Conservation (phyloP, 1,140 invertebrate species). For the Drosophila varians region DNA sequence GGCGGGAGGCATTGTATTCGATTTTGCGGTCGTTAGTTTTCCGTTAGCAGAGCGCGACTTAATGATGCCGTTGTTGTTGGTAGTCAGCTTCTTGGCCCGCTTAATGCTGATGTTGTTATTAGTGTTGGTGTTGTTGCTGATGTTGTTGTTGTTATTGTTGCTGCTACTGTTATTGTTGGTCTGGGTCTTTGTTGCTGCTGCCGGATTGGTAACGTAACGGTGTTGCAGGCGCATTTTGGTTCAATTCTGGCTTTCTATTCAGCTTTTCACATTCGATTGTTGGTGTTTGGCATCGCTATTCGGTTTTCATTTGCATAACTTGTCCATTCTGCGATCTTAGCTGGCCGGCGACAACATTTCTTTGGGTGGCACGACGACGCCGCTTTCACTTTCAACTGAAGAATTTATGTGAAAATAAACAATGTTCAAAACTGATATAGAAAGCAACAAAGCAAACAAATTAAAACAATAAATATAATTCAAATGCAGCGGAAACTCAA, state of each 20-base stretch:
- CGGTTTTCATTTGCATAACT: constrained; percentile 34
- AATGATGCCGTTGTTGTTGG: constrained; percentile 47
- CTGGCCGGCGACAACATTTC: constrained; percentile 49
- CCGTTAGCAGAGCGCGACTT: constrained; percentile 15
- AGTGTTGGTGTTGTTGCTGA: constrained; percentile 23
- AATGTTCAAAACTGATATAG: constrained; percentile 53
- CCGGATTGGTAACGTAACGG: constrained; percentile 45
- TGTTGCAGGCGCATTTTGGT: constrained; percentile 71
- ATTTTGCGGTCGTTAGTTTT: constrained; percentile 23
- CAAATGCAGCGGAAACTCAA: constrained; percentile 15
- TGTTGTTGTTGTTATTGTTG: constrained; percentile 21
- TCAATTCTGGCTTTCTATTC: constrained; percentile 3
- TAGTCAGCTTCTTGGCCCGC: constrained; percentile 56
- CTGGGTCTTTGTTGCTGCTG: constrained; percentile 31
- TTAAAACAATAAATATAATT: constrained; percentile 36
- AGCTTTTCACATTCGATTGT: constrained; percentile 9
- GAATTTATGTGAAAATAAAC: constrained; percentile 67
- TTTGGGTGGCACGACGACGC: constrained; percentile 16
- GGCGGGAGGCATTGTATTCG: constrained; percentile 38
- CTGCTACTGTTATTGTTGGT: constrained; percentile 25
- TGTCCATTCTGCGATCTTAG: constrained; percentile 27
- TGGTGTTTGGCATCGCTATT: not conserved
- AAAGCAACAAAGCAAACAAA: constrained; percentile 36
- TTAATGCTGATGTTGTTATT: constrained; percentile 41
- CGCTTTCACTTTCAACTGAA: constrained; percentile 77